Base-by-base conservation (phyloP, 2,113 vertebrate genomes). In the Podarcis cretensis region DNA sequence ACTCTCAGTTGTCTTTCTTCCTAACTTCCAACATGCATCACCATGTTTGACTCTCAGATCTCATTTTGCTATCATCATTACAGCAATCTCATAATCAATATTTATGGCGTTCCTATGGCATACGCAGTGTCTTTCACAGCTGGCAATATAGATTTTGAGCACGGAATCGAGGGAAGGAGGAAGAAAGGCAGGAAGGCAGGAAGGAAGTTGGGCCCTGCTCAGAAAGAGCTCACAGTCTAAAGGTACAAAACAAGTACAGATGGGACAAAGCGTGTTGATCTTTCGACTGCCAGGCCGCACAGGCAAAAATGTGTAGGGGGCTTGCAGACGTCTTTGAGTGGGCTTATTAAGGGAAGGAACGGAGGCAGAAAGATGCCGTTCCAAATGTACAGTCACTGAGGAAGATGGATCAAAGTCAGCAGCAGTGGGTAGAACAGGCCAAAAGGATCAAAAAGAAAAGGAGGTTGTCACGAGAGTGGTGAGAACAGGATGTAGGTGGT, bases 191-290 rank as follows among this genome's bases (percentile, higher is more conserved):
- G 87, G 86, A 91, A 37, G 37, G 37, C 37, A 37, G 37, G 37
- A 91, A 90, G 89, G 89, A 92, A 92, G 88, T 10, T 32, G 13
- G n/a, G 87, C 90, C 87, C 88, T 96, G 95, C 95, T 93, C 94
- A 88, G 48, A 1, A 89, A 93, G 95, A 94, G 94, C 94, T 96
- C 92, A 96, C 94, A 95, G 80, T 96, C 94, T 95, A 95, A 92
- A 93, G 92, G 90, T 74, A 89, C 78, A 90, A 89, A 63, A 59
- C 82, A 74, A 88, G 75, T 89, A 88, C 78, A 80, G 87, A 90
- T 76, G 81, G 54, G 20, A 27, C 43, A 79, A 59, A 86, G 40
- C n/a, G 48, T 9, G 30, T 91, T 78, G 37, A 75, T 48, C n/a
- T n/a, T 88, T 13, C 54, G 48, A 20, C 71, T 91, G 63, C 69